These are phyloP conservation scores for Colossoma macropomum DNA, from an alignment of 2,113 vertebrate genomes.

Conservation along the genomic window DNA sequence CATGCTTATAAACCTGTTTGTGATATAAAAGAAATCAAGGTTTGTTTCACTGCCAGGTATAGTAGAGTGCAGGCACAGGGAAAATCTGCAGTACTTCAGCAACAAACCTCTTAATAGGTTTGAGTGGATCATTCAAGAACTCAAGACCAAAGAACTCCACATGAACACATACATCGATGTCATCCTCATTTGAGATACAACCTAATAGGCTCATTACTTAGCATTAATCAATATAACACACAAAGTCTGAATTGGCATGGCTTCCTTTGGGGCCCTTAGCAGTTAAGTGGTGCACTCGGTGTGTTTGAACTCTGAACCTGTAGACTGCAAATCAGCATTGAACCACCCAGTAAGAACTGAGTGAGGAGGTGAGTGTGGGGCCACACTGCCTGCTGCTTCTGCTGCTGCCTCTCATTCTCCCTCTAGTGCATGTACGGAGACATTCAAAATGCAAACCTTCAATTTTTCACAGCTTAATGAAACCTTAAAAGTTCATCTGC, in stretches of 20 bases:
- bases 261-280: constrained; percentile 30
- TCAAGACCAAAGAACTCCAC: neutral
- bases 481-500: constrained; percentile 47
- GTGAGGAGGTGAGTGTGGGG: constrained; percentile 13
- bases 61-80: neutral
- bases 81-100: neutral
- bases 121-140: neutral
- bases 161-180: constrained; percentile 10
- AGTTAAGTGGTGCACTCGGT: constrained; percentile 43
- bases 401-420: constrained; percentile 7
- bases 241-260: constrained; percentile 33
- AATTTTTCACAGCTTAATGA: constrained; percentile 48
- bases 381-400: neutral
- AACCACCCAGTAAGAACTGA: constrained; percentile 31
- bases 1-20: neutral
- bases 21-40: no score
- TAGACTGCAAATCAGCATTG: constrained; percentile 33
- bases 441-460: constrained; percentile 36
- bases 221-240: constrained; percentile 50
- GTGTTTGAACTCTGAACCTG: constrained; percentile 50
- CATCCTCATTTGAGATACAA: constrained; percentile 21
- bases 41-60: neutral
- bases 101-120: neutral
- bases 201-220: constrained; percentile 44
- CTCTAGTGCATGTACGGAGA: constrained; percentile 16